Conservation (phyloP, 1,140 invertebrate genomes). For the Gonioctena quinquepunctata region DNA sequence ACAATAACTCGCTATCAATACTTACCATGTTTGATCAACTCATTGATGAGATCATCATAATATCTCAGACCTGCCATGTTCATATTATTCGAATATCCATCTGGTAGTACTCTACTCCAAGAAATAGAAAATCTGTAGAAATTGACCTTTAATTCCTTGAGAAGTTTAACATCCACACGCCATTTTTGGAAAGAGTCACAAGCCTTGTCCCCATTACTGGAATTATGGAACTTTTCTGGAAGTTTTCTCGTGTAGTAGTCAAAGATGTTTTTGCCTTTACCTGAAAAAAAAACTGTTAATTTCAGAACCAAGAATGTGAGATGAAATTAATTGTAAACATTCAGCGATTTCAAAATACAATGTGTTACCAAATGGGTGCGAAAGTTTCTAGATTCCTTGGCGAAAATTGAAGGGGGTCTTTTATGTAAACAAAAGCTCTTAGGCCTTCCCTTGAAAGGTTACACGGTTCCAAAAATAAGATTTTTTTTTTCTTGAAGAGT, state of each 20-base stretch:
- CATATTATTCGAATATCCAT: slow-evolving; percentile 53
- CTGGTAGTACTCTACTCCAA: slow-evolving; percentile 58
- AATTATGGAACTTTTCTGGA: slow-evolving; percentile 33
- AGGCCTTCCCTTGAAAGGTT: no score
- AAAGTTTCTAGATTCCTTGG: no score
- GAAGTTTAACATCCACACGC: slow-evolving; percentile 59
- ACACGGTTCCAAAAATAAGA: no score
- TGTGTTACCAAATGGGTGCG: no score
- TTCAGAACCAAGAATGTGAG: no score
- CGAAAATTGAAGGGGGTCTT: no score
- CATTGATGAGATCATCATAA: slow-evolving; percentile 67
- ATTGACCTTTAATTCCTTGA: slow-evolving; percentile 57
- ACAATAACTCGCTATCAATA: no score
- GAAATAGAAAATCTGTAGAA: slow-evolving; percentile 65
- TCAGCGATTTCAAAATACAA: no score
- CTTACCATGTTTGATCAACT: slow-evolving; percentile 58
- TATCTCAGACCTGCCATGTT: slow-evolving; percentile 66
- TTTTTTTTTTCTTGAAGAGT: no score
- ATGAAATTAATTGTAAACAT: no score
- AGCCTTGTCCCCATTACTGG: not conserved
- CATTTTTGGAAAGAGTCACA: slow-evolving; percentile 62
- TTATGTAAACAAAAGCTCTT: no score
- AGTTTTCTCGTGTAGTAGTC: slow-evolving; percentile 62
- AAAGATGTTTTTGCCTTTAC: slow-evolving; percentile 60
- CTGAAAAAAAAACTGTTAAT: slow-evolving; percentile 28